Evolutionary conservation across 2,113 vertebrate species (phyloP), one percentile per base, ranked within the genome.

Genomic region (Plecturocebus donacophilus): DNA sequence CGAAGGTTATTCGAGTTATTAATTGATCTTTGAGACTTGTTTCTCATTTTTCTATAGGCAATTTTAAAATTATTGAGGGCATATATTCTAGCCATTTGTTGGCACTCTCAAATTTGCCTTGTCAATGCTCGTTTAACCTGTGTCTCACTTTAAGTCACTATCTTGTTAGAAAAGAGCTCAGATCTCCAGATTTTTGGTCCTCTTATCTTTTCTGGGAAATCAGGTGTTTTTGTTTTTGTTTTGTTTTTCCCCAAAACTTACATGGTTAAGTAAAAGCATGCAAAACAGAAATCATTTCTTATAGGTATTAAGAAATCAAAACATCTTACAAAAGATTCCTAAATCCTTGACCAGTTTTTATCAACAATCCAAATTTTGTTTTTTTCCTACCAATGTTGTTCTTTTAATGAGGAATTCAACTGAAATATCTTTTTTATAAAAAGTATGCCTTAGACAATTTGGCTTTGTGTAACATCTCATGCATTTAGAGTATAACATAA

Each of bases 321-420:
- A 19, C 61, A 35, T 90, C 35, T 30, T 56, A 61, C 14, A 68
- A 90, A 97, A 23, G n/a, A 75, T 95, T 88, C 64, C 40, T 86
- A 88, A 94, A 83, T 66, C 27, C 17, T 96, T 88, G 86, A 85
- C 32, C 75, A 95, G 47, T 52, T 97, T 96, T 81, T 85, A 95
- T 91, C 49, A 84, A 95, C 54, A 97, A 94, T 97, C 42, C 35
- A 85, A 90, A 66, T 82, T 95, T 94, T 95, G 42, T 47, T 68
- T 95, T 94, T 92, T 93, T 47, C 10, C n/a, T 75, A 16, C 30
- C 12, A 66, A 35, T 90, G 54, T 87, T 91, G 56, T 92, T 86
- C n/a, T 81, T 95, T 49, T 27, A 64, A 42, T 76, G 42, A 96
- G 25, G 25, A 93, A 94, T 91, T 94, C 58, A 89, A 68, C 75